Conservation (phyloP, 2,888 invertebrate species). For the Mythimna lalbum region DNA sequence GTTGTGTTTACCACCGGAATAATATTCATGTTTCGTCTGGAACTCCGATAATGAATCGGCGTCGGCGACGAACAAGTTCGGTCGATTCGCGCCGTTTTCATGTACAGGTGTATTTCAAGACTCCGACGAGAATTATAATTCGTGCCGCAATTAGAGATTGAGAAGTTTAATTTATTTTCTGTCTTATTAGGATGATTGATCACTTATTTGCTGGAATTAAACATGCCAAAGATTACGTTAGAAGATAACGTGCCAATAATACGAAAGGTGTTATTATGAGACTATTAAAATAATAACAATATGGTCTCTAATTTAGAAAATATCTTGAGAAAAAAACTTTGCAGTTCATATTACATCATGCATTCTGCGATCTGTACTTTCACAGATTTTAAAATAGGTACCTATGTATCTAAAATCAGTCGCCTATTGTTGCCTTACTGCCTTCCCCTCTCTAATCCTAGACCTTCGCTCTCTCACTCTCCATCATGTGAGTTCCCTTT, state of each 20-base stretch:
- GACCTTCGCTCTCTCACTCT: neutral
- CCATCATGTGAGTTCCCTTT: neutral
- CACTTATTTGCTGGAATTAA: slow-evolving; percentile 13
- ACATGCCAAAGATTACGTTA: slow-evolving; percentile 30
- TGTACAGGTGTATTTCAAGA: slow-evolving; percentile 72
- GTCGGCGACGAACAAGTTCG: slow-evolving; percentile 84
- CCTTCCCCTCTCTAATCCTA: neutral
- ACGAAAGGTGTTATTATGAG: slow-evolving; percentile 21
- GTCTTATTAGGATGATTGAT: slow-evolving; percentile 59
- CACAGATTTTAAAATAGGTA: neutral
- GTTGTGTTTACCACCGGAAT: slow-evolving; percentile 63
- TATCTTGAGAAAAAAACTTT: neutral
- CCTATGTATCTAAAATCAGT: no score
- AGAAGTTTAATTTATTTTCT: slow-evolving; percentile 58
- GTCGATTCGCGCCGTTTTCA: slow-evolving; percentile 79
- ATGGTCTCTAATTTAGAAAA: neutral
- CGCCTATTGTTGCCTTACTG: neutral
- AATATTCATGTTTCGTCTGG: slow-evolving; percentile 83
- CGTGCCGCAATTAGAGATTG: slow-evolving; percentile 57
- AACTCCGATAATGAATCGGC: slow-evolving; percentile 88
- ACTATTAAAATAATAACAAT: slow-evolving; percentile 11
- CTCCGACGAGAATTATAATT: slow-evolving; percentile 64
- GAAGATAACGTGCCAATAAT: slow-evolving; percentile 26
- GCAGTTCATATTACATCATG: neutral
- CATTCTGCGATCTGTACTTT: neutral